Evolutionary conservation across 2,113 vertebrate genomes (phyloP).

Genomic region (Melanerpes formicivorus): DNA sequence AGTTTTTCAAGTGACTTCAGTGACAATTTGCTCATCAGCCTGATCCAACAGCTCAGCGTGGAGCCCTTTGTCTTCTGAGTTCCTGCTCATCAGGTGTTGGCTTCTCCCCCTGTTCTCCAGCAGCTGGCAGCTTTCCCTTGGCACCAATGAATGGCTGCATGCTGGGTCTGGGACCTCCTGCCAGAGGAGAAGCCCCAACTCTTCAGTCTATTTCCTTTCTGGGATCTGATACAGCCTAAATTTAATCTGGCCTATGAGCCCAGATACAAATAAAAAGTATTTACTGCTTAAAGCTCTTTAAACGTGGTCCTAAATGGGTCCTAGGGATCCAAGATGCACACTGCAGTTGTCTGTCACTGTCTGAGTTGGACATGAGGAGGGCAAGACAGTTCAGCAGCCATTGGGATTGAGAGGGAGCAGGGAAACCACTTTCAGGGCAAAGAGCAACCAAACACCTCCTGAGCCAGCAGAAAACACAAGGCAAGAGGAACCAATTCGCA

Average conservation of each 20-base stretch:
- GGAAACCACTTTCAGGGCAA: background rate
- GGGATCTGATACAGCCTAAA: background rate
- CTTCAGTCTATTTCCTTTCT: background rate
- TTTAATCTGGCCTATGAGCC: background rate
- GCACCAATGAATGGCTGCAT: accelerated
- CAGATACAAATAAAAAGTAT: background rate
- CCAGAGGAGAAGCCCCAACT: background rate
- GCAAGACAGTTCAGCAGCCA: background rate
- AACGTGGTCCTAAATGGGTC: background rate
- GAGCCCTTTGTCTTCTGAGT: background rate
- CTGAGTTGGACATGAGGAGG: background rate
- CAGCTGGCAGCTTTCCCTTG: background rate
- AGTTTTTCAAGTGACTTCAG: slow-evolving; percentile 20
- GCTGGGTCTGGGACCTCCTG: background rate
- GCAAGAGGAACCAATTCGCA: background rate
- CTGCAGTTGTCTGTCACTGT: background rate
- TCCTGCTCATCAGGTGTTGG: background rate
- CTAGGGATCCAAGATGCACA: background rate
- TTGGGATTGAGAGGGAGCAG: background rate
- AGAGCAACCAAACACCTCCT: accelerated
- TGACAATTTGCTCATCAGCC: background rate
- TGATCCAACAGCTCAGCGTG: background rate
- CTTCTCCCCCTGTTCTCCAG: background rate
- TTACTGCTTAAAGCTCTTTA: background rate
- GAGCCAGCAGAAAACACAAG: background rate